Base-by-base conservation (phyloP, 2,888 invertebrate species). In the Andricus curvator region DNA sequence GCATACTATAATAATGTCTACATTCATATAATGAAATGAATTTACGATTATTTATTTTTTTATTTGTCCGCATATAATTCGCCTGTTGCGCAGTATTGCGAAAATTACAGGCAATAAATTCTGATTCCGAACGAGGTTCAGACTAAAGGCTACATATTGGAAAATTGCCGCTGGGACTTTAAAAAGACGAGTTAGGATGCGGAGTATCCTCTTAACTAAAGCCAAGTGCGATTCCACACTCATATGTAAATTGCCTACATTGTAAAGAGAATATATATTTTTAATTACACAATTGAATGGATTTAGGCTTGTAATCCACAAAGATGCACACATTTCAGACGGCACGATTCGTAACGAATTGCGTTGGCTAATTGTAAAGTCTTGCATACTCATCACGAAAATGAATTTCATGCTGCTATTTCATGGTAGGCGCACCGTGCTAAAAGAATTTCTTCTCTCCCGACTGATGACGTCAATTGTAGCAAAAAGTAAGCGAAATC, bases 341-440 rank as follows among this genome's bases (percentile, higher is more conserved):
- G 17, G 25, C 20, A 48, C 17, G 80, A 85, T 85, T 85, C 82
- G 82, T 81, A 83, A 84, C 70, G 70, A 82, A 82, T 77, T 77
- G 41, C 74, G 64, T 66, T 29, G 37, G 51, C 13, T 13, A 13
- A 44, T 4, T 44, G 64, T 51, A 29, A 48, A 33, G 51, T 51
- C 20, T 51, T 51, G 29, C 51, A 29, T 5, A 70, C 51, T 51
- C 29, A 51, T 56, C 25, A 20, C 13, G 29, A 20, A 22, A 51
- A 70, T 70, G 70, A 70, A 48, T 70, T 48, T 70, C 70, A 70
- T 70, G 70, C 29, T 70, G 48, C 17, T 25, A 68, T 70, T 70
- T 51, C 70, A 70, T n/a, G 70, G 48, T 70, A 29, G 48, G 25
- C 17, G 17, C 25, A 70, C 48, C 51, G 51, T 51, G 29, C 9